Percentiles rank a stretch among this genome's conserved stretches.
Evolutionary conservation across 2,797 vertebrate genomes (phyloP).

Genomic region (Galagoides demidoff): DNA sequence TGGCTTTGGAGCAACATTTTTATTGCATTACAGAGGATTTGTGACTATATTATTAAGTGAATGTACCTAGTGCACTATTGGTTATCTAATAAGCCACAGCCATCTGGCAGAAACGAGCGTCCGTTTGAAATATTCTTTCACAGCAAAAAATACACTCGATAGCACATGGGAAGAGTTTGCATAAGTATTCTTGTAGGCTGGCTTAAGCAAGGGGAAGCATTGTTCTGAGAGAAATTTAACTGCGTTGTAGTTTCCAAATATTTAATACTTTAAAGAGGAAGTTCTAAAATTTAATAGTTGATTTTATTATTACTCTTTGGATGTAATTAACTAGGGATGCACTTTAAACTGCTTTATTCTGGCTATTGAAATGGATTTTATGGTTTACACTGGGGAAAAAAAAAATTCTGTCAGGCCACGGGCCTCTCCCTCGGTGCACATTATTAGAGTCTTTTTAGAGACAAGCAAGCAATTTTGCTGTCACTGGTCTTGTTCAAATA

Average conservation of each 20-base stretch:
- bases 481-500: conserved; percentile 97
- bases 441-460: conserved; percentile 96
- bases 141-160: neutral
- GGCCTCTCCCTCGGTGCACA: conserved; percentile 94
- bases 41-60: conserved; percentile 39
- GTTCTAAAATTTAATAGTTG: conserved; percentile 90
- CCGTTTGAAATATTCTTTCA: conserved; percentile 51
- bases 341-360: conserved; percentile 81
- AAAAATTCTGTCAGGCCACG: conserved; percentile 91
- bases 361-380: conserved; percentile 83
- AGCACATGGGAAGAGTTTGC: conserved; percentile 10
- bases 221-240: conserved; percentile 75
- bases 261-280: conserved; percentile 86
- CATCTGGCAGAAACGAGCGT: conserved; percentile 32
- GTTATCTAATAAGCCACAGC: conserved; percentile 22
- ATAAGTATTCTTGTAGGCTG: neutral
- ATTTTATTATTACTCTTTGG: conserved; percentile 88
- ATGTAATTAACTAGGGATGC: conserved; percentile 86
- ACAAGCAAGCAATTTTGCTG: conserved; percentile 97
- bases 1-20: conserved; percentile 10
- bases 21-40: conserved; percentile 20
- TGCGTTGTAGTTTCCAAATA: conserved; percentile 75
- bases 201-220: conserved; percentile 44
- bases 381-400: conserved; percentile 89
- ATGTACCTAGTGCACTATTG: neutral